Evolutionary conservation across 1,140 invertebrate genomes (phyloP).

Genomic region (Nebria ingens): DNA sequence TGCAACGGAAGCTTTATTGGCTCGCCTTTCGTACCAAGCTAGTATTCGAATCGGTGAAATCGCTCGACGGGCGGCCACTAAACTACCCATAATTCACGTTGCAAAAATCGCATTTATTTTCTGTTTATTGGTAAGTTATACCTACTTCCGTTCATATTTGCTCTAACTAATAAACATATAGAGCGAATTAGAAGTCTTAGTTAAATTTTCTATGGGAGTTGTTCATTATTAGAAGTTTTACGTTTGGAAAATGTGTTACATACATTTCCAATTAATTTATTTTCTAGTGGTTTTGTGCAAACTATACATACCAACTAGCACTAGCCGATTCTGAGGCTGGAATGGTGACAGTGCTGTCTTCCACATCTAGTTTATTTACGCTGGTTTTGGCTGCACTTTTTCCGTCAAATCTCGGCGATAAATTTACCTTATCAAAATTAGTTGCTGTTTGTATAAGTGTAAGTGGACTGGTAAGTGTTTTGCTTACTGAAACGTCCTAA

Average conservation of each 20-base stretch:
- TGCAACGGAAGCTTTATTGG: conserved; percentile 72
- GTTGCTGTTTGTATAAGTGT: conserved; percentile 68
- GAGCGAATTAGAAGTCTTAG: too few species aligned
- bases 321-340: conserved; percentile 62
- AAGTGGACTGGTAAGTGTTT: conserved; percentile 55
- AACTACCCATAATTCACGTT: conserved; percentile 57
- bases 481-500: too few species aligned
- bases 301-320: conserved; percentile 72
- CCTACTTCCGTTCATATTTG: too few species aligned
- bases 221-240: too few species aligned
- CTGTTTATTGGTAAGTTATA: conserved; percentile 59
- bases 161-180: conserved; percentile 8
- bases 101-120: conserved; percentile 66
- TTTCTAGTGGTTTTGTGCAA: conserved; percentile 72
- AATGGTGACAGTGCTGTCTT: conserved; percentile 70
- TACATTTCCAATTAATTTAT: conserved; percentile 16
- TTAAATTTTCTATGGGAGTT: neutral
- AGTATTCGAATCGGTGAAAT: conserved; percentile 61
- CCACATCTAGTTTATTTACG: conserved; percentile 75
- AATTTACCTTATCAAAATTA: conserved; percentile 72
- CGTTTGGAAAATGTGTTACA: neutral
- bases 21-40: conserved; percentile 74
- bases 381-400: conserved; percentile 70
- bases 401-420: conserved; percentile 64
- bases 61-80: conserved; percentile 53